Evolutionary conservation across 2,113 vertebrate species (phyloP), one percentile per base, ranked within the genome.

Genomic region (Callithrix jacchus): DNA sequence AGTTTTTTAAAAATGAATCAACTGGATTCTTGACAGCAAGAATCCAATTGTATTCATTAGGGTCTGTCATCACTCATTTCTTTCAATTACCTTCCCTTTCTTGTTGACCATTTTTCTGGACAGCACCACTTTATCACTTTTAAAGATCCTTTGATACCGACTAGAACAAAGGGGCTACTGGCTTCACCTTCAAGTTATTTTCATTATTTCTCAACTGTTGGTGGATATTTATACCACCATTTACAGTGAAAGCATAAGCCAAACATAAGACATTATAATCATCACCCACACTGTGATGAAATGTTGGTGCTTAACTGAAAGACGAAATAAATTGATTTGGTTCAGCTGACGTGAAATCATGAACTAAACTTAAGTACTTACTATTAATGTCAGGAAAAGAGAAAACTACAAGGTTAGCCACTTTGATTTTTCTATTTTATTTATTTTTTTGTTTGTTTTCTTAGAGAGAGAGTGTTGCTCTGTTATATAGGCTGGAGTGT

Each of bases 251-350:
- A 25, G 17, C 17, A 79, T 80, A 4, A 61, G 77, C 47, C 58
- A 83, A 90, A 94, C 37, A 27, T 85, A 54, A 82, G 32, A 74
- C 10, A 9, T 13, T 70, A 16, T 90, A 76, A 94, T 87, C 56
- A 93, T 94, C 93, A 96, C 5, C 77, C 25, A 83, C 77, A 86
- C 66, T 94, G 37, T 9, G 77, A 77, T 47, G 32, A 97, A 87
- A 66, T 90, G 66, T 47, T 96, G 10, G 18, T 82, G n/a, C 14
- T 94, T 86, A 87, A 68, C 81, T 83, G 27, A 93, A 92, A 82
- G 40, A 76, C n/a, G 11, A 54, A 86, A 81, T 58, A 70, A 52
- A 89, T 40, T 80, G 30, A 76, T 42, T 93, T 96, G 49, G 30
- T 52, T 92, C 56, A 77, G 14, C 45, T 92, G 82, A 89, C n/a